These are phyloP conservation scores for Mormyrops attenuatus DNA, from an alignment of 2,797 vertebrate genomes.

Conservation along the genomic window DNA sequence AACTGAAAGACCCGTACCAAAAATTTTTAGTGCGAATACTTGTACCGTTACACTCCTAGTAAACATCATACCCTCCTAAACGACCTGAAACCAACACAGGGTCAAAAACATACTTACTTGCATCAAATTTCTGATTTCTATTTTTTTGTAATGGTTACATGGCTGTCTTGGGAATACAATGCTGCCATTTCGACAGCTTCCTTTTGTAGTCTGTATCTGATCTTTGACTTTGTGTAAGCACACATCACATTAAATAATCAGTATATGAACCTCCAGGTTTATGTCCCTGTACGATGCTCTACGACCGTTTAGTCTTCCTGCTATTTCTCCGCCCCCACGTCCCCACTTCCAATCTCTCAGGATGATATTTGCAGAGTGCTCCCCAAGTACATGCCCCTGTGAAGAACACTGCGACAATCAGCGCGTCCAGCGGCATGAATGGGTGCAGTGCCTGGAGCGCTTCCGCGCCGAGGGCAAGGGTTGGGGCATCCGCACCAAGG, in stretches of 20 bases:
- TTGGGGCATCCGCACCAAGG: conserved; percentile 97
- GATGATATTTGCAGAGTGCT: conserved; percentile 98
- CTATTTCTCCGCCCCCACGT: not conserved
- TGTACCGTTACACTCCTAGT: not conserved
- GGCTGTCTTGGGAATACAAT: not conserved
- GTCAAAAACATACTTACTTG: not conserved
- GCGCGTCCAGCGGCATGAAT: conserved; percentile 92
- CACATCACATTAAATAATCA: not conserved
- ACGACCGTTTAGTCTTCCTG: not conserved
- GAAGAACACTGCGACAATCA: conserved; percentile 89
- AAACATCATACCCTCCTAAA: not conserved
- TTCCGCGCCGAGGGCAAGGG: conserved; percentile 95
- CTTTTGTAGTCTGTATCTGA: not conserved
- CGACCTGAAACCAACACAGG: not conserved
- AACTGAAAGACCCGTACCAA: no score
- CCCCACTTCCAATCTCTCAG: conserved; percentile 45
- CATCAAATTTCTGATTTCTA: not conserved
- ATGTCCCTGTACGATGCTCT: not conserved
- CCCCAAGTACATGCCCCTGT: conserved; percentile 87
- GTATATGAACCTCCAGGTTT: not conserved
- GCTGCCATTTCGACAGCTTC: not conserved
- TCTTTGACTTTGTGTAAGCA: not conserved
- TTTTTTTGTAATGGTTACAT: not conserved
- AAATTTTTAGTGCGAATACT: no score
- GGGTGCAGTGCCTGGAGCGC: conserved; percentile 94